Base-by-base conservation (phyloP, 2,797 vertebrate genomes). In the Sebastes taczanowskii region DNA sequence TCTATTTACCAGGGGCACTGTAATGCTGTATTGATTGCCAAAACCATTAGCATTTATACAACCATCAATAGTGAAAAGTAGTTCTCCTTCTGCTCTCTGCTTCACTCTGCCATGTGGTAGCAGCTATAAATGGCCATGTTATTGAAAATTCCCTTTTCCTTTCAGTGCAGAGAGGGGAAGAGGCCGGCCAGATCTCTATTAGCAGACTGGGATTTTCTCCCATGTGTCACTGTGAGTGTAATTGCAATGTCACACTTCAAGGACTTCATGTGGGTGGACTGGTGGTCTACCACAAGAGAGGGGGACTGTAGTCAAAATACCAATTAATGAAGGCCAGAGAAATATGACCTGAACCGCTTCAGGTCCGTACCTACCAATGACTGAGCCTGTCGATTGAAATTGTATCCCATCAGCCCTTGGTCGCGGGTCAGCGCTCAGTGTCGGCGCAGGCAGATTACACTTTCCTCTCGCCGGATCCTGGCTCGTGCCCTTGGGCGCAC, bases 241-340 rank as follows among this genome's bases (percentile, higher is more conserved):
- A 95, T 95, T 95, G 94, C 94, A 92, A 94, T 95, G 94, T 95
- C 94, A 95, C 94, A 95, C 94, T 94, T 92, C 92, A 94, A 94
- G 91, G 94, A 93, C 92, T 94, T 94, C 84, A 89, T 92, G 93
- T 91, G 90, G 92, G 90, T 83, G 91, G 91, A 90, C 74, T 88
- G 93, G 89, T 90, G 87, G 91, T 86, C 89, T 74, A 89, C 91
- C 92, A 90, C 88, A 91, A 88, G 92, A 94, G 91, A 91, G 89
- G 85, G 85, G 85, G 83, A 88, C 87, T 91, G 84, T 93, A 93
- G 93, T 94, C 93, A 95, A 94, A 95, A 94, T 95, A 94, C 93
- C 91, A 94, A 94, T 95, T 94, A 95, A 95, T 93, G 90, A 89
- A 93, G 92, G 92, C 90, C 91, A 93, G 85, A 88, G 92, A 92